Evolutionary conservation across 1,140 invertebrate species (phyloP).

Genomic region (Pemphigus obesinymphae): DNA sequence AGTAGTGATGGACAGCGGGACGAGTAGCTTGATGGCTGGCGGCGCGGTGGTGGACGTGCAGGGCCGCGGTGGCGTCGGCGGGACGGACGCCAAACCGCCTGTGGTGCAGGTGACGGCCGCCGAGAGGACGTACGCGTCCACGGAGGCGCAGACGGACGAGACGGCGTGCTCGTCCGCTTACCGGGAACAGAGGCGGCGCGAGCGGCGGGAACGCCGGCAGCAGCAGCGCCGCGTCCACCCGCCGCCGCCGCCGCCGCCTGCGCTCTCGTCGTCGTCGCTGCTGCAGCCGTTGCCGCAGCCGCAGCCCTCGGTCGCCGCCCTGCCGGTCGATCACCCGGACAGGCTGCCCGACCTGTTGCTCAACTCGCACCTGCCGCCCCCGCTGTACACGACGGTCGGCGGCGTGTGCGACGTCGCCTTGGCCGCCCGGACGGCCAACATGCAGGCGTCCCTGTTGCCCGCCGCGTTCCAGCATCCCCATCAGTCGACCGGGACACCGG

Average conservation of each 20-base stretch:
- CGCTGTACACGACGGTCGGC: constrained; percentile 28
- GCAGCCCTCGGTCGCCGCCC: constrained; percentile 53
- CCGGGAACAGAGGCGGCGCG: constrained; percentile 47
- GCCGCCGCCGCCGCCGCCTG: constrained; percentile 33
- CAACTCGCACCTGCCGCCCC: constrained; percentile 42
- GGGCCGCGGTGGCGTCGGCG: neutral
- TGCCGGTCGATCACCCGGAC: constrained; percentile 52
- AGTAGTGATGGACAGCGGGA: constrained; percentile 3
- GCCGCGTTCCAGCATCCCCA: constrained; percentile 10
- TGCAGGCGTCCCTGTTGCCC: constrained; percentile 21
- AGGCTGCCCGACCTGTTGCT: constrained; percentile 49
- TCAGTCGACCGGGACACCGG: constrained; percentile 21
- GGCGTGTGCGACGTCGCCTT: constrained; percentile 19
- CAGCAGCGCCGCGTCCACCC: constrained; percentile 42
- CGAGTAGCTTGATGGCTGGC: neutral
- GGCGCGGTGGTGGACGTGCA: neutral
- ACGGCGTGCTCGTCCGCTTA: constrained; percentile 30
- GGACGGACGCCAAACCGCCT: constrained; percentile 41
- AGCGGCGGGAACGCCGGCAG: constrained; percentile 46
- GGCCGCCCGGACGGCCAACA: constrained; percentile 15
- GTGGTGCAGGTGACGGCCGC: constrained; percentile 30
- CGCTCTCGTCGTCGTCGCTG: neutral
- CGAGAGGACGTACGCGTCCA: constrained; percentile 48
- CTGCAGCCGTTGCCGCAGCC: constrained; percentile 45
- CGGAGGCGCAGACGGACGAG: constrained; percentile 51